These are phyloP conservation scores for Yasuhikotakia modesta DNA, from an alignment of 2,797 vertebrate species.

Conservation along the genomic window DNA sequence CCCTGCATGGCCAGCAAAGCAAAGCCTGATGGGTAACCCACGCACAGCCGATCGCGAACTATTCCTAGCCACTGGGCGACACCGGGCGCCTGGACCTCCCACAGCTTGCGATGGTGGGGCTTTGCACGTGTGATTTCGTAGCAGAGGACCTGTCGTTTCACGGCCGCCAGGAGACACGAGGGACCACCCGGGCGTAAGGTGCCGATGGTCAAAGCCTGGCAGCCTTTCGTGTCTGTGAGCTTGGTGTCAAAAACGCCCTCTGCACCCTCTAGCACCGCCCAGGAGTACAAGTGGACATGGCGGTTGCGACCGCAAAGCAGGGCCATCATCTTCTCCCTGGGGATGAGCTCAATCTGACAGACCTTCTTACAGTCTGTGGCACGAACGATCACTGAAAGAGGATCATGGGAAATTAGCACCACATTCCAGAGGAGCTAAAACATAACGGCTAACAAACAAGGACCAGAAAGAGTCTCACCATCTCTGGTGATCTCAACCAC, in stretches of 20 bases:
- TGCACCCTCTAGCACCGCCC: constrained; percentile 87
- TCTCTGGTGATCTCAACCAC: constrained; percentile 94
- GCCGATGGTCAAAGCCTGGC: constrained; percentile 86
- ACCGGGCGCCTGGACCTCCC: constrained; percentile 88
- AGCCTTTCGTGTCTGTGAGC: constrained; percentile 92
- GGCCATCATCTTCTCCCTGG: constrained; percentile 86
- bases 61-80: constrained; percentile 90
- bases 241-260: constrained; percentile 87
- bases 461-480: constrained; percentile 74
- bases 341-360: constrained; percentile 89
- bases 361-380: constrained; percentile 95
- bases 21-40: constrained; percentile 94
- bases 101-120: constrained; percentile 85
- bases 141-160: constrained; percentile 90
- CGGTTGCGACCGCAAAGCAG: constrained; percentile 90
- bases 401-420: neutral
- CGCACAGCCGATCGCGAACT: constrained; percentile 88
- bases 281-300: constrained; percentile 89
- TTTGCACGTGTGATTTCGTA: constrained; percentile 88
- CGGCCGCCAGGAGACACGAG: constrained; percentile 86
- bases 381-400: constrained; percentile 87
- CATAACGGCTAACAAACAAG: neutral
- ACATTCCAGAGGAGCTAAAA: constrained; percentile 11
- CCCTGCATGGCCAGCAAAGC: constrained; percentile 91
- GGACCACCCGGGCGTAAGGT: constrained; percentile 78